These are phyloP conservation scores for Pionites leucogaster DNA, from an alignment of 2,113 vertebrate species.

Conservation along the genomic window DNA sequence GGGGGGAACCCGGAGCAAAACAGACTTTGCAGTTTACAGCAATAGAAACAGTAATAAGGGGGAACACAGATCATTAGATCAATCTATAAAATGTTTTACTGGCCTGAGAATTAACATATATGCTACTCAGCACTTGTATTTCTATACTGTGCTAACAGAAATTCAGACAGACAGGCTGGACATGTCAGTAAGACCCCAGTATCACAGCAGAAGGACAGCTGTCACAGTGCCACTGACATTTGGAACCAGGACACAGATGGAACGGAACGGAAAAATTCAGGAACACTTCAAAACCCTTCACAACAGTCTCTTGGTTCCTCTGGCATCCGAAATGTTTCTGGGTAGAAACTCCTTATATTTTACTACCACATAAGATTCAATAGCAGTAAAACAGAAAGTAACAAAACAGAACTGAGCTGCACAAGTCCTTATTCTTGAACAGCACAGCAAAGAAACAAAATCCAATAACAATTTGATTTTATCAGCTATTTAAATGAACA, in stretches of 20 bases:
- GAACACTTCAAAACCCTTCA: neutral
- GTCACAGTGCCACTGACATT: neutral
- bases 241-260: neutral
- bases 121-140: neutral
- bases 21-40: neutral
- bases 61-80: neutral
- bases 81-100: neutral
- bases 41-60: neutral
- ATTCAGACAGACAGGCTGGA: neutral
- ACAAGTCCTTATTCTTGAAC: neutral
- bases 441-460: neutral
- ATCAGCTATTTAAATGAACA: neutral
- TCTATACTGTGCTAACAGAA: neutral
- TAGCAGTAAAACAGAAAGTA: neutral
- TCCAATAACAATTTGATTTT: neutral
- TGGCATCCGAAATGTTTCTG: neutral
- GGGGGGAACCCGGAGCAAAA: neutral
- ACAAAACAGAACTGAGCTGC: neutral
- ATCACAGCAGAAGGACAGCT: neutral
- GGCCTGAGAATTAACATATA: neutral
- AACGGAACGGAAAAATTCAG: neutral
- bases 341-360: neutral
- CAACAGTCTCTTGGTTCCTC: neutral
- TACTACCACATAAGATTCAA: fast-evolving
- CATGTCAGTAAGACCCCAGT: neutral